Conservation (phyloP, 35 echinoderm and acorn worm species). For the Lytechinus variegatus region DNA sequence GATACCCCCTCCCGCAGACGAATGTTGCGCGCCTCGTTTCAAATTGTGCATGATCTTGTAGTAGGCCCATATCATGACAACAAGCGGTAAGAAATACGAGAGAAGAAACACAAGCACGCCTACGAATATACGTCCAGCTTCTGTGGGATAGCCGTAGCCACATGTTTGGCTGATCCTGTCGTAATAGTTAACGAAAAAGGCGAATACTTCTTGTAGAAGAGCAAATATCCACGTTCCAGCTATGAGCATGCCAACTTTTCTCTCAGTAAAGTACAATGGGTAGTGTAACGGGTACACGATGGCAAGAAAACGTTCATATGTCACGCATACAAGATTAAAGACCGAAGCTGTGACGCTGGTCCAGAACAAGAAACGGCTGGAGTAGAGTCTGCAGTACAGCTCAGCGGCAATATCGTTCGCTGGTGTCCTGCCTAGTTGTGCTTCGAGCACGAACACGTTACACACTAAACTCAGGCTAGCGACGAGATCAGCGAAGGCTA, state of each 20-base stretch:
- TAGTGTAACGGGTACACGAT: conserved; percentile 89
- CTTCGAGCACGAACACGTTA: conserved; percentile 89
- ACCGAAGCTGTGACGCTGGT: conserved; percentile 92
- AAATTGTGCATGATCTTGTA: conserved; percentile 73
- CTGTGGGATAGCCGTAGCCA: conserved; percentile 55
- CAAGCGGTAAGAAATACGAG: conserved; percentile 89
- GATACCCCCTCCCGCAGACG: background rate
- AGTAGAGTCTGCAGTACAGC: conserved; percentile 79
- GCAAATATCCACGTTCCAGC: conserved; percentile 70
- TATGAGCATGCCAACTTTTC: conserved; percentile 70
- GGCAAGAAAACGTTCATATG: conserved; percentile 85
- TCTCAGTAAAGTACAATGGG: conserved; percentile 66
- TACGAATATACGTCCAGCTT: conserved; percentile 47
- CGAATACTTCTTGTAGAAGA: conserved; percentile 76
- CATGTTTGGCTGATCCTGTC: conserved; percentile 54
- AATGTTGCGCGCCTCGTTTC: conserved; percentile 54
- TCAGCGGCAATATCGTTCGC: conserved; percentile 55
- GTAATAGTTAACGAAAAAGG: conserved; percentile 80
- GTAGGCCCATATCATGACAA: conserved; percentile 89
- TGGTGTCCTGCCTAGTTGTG: conserved; percentile 44
- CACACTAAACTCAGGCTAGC: conserved; percentile 74
- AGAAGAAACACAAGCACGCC: conserved; percentile 81
- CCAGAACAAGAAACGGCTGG: conserved; percentile 85
- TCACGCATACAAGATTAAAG: conserved; percentile 92
- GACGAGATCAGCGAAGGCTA: conserved; percentile 85